A percentile compares a stretch with the other conserved stretches of the same genome.
phyloP scores from a whole-genome alignment of 2,888 invertebrate species.

The Syritta pipiens region DNA sequence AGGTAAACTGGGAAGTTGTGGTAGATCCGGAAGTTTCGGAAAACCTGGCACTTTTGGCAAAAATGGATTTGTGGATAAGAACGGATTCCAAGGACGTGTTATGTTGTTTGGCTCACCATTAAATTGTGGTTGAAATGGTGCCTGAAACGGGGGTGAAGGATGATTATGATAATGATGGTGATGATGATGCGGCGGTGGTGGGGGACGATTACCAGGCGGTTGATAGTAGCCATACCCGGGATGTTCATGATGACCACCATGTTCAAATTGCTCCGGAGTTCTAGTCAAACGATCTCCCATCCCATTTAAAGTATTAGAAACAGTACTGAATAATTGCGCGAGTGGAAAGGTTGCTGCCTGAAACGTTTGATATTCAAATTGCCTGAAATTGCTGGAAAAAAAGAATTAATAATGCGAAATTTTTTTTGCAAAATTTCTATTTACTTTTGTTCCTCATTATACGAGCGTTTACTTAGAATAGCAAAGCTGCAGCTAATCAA shows the following conservation, averaged over 20 bases:
- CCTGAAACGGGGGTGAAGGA: background rate
- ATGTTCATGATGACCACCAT: background rate
- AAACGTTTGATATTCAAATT: background rate
- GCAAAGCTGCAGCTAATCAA: slow-evolving; percentile 5
- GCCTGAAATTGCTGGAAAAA: slow-evolving; percentile 2
- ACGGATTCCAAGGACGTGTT: slow-evolving; percentile 27
- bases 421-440: background rate
- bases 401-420: background rate
- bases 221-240: background rate
- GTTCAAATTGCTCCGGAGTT: background rate
- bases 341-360: background rate
- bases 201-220: slow-evolving; percentile 12
- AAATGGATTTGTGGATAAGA: slow-evolving; percentile 33
- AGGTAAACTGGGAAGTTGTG: slow-evolving; percentile 9
- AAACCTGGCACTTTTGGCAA: slow-evolving; percentile 22
- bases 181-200: background rate
- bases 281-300: slow-evolving; percentile 9
- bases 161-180: slow-evolving; percentile 2
- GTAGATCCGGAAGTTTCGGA: slow-evolving; percentile 11
- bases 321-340: slow-evolving; percentile 1
- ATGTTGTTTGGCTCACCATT: slow-evolving; percentile 19
- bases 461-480: slow-evolving; percentile 35
- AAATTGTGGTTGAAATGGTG: slow-evolving; percentile 3
- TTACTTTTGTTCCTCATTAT: slow-evolving; percentile 28
- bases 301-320: slow-evolving; percentile 1